Conservation (phyloP, 2,113 vertebrate species). For the Arenaria interpres region DNA sequence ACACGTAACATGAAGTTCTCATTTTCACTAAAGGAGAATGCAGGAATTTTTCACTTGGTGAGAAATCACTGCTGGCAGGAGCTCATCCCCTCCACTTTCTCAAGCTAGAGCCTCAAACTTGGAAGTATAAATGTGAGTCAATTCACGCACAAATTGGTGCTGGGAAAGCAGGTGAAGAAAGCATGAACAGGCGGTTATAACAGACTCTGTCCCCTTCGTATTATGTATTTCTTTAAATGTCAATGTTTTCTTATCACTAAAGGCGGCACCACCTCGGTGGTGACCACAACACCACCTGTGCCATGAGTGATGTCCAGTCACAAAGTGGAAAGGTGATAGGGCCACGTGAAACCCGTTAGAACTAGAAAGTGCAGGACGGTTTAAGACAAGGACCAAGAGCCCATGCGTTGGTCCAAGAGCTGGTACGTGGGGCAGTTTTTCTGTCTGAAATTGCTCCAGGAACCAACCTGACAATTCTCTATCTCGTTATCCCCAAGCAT, state of each 20-base stretch:
- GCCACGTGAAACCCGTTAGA: neutral
- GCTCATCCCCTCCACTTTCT: neutral
- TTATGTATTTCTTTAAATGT: neutral
- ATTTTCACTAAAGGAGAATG: neutral
- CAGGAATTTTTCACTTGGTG: neutral
- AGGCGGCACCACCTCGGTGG: too few relatives aligned
- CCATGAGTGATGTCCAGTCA: rapidly evolving
- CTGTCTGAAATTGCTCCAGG: neutral
- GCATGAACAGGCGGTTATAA: neutral
- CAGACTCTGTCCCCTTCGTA: neutral
- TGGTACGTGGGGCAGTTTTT: neutral
- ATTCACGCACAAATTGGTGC: neutral
- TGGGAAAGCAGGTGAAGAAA: neutral
- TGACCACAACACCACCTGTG: neutral
- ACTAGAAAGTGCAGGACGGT: neutral
- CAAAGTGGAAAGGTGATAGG: neutral
- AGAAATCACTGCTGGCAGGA: neutral
- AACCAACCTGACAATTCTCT: neutral
- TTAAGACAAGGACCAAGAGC: neutral
- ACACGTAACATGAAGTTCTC: neutral
- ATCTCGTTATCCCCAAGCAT: rapidly evolving
- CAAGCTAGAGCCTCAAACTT: neutral
- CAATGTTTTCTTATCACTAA: neutral
- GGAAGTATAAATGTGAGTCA: neutral
- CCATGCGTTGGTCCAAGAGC: rapidly evolving